Evolutionary conservation across 1,140 invertebrate species (phyloP).

Genomic region (Zaprionus tsacasi): DNA sequence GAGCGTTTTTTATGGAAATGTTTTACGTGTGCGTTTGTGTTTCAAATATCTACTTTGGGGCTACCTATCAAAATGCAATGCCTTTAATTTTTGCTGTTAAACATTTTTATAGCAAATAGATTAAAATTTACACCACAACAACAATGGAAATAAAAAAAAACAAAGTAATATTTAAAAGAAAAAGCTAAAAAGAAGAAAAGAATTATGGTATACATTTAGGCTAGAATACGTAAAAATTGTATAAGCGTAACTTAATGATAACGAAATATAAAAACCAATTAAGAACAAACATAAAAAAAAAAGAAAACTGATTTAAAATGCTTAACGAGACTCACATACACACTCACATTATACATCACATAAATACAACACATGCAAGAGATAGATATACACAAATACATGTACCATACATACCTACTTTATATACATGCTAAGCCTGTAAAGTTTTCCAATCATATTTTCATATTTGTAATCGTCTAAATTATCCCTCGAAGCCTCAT

Average conservation of each 20-base stretch:
- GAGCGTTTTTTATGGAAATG: slow-evolving; percentile 46
- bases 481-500: too few species aligned
- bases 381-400: slow-evolving; percentile 11
- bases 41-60: slow-evolving; percentile 48
- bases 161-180: slow-evolving; percentile 39
- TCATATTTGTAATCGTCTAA: too few species aligned
- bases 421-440: slow-evolving; percentile 49
- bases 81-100: slow-evolving; percentile 70
- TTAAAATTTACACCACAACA: slow-evolving; percentile 70
- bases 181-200: slow-evolving; percentile 20
- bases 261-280: slow-evolving; percentile 58
- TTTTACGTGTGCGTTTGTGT: slow-evolving; percentile 55
- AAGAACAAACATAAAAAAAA: not conserved
- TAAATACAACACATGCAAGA: slow-evolving; percentile 23
- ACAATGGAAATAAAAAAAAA: slow-evolving; percentile 28
- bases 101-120: slow-evolving; percentile 68
- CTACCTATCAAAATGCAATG: slow-evolving; percentile 57
- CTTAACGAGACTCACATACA: slow-evolving; percentile 50
- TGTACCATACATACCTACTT: slow-evolving; percentile 13
- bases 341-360: slow-evolving; percentile 36
- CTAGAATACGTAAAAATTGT: slow-evolving; percentile 81
- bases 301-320: slow-evolving; percentile 23
- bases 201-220: slow-evolving; percentile 76
- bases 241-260: slow-evolving; percentile 80
- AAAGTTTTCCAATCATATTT: slow-evolving; percentile 68